A percentile compares a stretch with the other conserved stretches of the same genome.
Conservation (phyloP, 1,140 invertebrate genomes). For the Ectropis grisescens region DNA sequence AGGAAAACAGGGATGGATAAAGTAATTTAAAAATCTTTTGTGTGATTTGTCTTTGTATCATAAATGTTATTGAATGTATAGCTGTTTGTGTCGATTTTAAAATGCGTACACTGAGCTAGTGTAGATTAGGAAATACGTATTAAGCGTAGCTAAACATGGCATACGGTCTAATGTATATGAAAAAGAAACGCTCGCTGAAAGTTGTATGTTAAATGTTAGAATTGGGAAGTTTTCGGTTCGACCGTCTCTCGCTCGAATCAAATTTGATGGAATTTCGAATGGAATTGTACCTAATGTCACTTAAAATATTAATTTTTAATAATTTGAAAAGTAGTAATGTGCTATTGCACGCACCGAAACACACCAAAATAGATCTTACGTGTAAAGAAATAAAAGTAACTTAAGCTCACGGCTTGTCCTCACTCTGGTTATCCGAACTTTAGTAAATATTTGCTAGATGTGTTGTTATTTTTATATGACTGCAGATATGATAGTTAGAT, state of each 20-base stretch:
- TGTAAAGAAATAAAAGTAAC: slow-evolving; percentile 17
- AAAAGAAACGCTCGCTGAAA: slow-evolving; percentile 45
- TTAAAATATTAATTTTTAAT: slow-evolving; percentile 36
- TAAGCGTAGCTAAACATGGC: slow-evolving; percentile 24
- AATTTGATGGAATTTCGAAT: slow-evolving; percentile 52
- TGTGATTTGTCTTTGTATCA: slow-evolving; percentile 58
- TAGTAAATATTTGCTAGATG: slow-evolving; percentile 66
- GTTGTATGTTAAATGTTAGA: slow-evolving; percentile 43
- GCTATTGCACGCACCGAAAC: slow-evolving; percentile 66
- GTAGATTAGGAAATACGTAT: slow-evolving; percentile 45
- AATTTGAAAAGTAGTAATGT: slow-evolving; percentile 44
- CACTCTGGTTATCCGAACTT: slow-evolving; percentile 50
- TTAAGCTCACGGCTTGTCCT: slow-evolving; percentile 57
- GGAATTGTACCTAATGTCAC: slow-evolving; percentile 53
- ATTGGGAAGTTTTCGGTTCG: slow-evolving; percentile 13
- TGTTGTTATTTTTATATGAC: slow-evolving; percentile 69
- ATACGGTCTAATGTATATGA: slow-evolving; percentile 25
- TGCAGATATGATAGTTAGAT: slow-evolving; percentile 61
- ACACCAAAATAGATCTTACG: slow-evolving; percentile 34
- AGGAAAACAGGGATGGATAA: slow-evolving; percentile 67
- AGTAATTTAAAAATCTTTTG: slow-evolving; percentile 51
- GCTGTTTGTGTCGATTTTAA: slow-evolving; percentile 38
- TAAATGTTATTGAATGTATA: slow-evolving; percentile 65
- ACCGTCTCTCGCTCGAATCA: too few species aligned
- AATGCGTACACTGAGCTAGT: slow-evolving; percentile 42